Base-by-base conservation (phyloP, 2,113 vertebrate species). In the Myotis lucifugus region DNA sequence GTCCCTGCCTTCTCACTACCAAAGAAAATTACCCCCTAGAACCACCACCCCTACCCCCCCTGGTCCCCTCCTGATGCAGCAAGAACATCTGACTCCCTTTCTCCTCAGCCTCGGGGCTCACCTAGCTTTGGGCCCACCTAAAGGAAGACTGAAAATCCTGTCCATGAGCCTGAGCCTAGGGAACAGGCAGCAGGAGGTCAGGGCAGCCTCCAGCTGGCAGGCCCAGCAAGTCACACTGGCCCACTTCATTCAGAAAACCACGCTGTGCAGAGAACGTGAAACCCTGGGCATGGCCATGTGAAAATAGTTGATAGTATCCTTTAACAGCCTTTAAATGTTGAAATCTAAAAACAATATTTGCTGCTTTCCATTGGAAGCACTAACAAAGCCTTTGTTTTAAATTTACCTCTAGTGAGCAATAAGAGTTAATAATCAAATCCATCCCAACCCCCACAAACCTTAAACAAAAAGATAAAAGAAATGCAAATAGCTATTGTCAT, bases 401-500 rank as follows among this genome's bases (percentile, higher is more conserved):
- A 98, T 98, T 98, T 98, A 98, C 97, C 98, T 98, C 98, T 96
- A 97, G 96, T 98, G 98, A 98, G 98, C 98, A 98, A 98, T 98
- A 99, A 99, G 98, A 99, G 98, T 99, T 99, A 99, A 99, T 98
- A 98, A 98, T 98, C 98, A 98, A 98, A 98, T 98, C 98, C 97
- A 96, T 98, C 98, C 98, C 99, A 98, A 98, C 98, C 98, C 98
- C 98, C 98, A 98, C 97, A 98, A 97, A 98, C 98, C 98, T 98
- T 98, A 99, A 99, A 99, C 98, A 99, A 98, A 99, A 99, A 98
- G 98, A 99, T 98, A 99, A 99, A 99, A 99, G 98, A 98, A 98
- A 99, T 99, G 98, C 98, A 99, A 99, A 99, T 99, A 98, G 98
- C 98, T 99, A 99, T 99, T 99, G 98, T 99, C 99, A 99, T 98